Evolutionary conservation across 2,888 invertebrate species (phyloP).

Genomic region (Rhopalosiphum nymphaeae): DNA sequence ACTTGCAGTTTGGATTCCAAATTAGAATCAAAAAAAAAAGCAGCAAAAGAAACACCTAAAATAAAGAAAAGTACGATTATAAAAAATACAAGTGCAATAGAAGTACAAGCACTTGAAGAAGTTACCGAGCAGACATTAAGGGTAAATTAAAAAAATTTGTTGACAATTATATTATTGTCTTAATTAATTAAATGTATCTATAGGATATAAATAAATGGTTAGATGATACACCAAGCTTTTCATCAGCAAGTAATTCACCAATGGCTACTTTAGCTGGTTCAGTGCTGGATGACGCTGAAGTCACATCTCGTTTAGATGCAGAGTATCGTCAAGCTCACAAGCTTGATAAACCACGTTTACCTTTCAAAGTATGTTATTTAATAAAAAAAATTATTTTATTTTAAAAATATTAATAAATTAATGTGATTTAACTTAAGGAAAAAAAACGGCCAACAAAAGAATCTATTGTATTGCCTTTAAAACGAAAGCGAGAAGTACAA

Average conservation of each 20-base stretch:
- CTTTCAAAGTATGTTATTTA: constrained; percentile 66
- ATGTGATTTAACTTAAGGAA: constrained; percentile 64
- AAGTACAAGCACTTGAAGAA: constrained; percentile 78
- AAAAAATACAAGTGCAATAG: constrained; percentile 71
- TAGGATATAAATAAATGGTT: constrained; percentile 91
- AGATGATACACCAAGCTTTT: constrained; percentile 85
- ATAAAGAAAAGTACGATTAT: constrained; percentile 52
- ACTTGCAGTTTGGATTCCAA: constrained; percentile 62
- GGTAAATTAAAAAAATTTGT: constrained; percentile 67
- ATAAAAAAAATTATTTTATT: background rate
- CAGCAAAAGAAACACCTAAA: constrained; percentile 43
- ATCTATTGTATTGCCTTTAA: constrained; percentile 60
- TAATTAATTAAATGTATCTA: constrained; percentile 60
- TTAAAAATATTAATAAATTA: background rate
- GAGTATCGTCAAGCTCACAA: constrained; percentile 69
- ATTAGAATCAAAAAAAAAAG: constrained; percentile 57
- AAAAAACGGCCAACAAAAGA: constrained; percentile 69
- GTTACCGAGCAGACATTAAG: constrained; percentile 82
- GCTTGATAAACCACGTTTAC: constrained; percentile 67
- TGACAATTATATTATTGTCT: background rate
- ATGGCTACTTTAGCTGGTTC: constrained; percentile 70
- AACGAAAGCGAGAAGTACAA: constrained; percentile 80
- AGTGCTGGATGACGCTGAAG: constrained; percentile 75
- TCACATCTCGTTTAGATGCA: constrained; percentile 71
- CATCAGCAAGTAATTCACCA: constrained; percentile 84